Evolutionary conservation across 2,113 vertebrate species (phyloP).

Genomic region (Tonatia bakeri): DNA sequence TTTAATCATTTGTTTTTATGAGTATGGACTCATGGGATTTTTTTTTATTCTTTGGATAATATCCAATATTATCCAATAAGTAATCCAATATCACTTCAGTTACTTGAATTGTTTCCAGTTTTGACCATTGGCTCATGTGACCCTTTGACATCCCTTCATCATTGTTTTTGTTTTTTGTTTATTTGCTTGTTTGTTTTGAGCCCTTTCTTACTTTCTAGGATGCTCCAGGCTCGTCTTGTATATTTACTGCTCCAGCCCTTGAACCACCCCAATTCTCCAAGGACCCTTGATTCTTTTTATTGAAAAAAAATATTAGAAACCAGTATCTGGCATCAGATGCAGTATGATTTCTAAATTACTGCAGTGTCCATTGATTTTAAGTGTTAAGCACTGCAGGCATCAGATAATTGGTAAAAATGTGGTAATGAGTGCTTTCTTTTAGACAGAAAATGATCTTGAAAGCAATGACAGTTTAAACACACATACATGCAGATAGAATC

Average conservation of each 20-base stretch:
- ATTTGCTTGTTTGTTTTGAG: not conserved
- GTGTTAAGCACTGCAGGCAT: not conserved
- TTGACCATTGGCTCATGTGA: not conserved
- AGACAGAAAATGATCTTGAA: not conserved
- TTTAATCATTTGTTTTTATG: not conserved
- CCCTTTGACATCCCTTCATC: not conserved
- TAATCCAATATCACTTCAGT: not conserved
- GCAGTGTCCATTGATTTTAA: not conserved
- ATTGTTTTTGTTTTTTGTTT: not conserved
- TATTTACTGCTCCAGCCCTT: not conserved
- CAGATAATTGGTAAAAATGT: slow-evolving; percentile 6
- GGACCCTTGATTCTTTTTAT: not conserved
- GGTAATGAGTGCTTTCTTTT: not conserved
- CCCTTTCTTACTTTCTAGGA: not conserved
- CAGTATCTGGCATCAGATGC: not conserved
- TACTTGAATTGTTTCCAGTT: not conserved
- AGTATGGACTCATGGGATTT: not conserved
- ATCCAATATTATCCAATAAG: no score
- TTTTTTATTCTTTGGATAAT: not conserved
- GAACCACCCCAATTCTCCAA: not conserved
- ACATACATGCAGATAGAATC: not conserved
- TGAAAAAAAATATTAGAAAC: not conserved
- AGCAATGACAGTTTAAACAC: not conserved
- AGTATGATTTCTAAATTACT: not conserved
- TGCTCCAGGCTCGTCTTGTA: not conserved